Evolutionary conservation across 2,888 invertebrate species (phyloP).

Genomic region (Sarcophaga carnaria): DNA sequence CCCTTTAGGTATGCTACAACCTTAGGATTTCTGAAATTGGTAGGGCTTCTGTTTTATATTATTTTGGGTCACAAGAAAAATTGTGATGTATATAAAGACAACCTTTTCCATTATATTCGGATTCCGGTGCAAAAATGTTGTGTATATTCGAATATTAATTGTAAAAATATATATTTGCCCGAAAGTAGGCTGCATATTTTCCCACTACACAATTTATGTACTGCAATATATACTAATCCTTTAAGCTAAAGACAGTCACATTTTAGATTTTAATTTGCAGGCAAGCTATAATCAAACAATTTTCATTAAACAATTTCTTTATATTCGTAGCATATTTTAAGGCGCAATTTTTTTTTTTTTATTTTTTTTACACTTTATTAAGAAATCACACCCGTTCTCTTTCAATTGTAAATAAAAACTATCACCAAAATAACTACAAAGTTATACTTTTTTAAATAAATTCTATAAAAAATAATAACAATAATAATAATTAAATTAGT

Average conservation of each 20-base stretch:
- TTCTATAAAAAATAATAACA: not conserved
- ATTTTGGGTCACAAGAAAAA: no score
- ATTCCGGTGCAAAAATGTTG: not conserved
- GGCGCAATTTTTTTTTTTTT: not conserved
- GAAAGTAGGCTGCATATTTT: not conserved
- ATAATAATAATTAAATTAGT: slow-evolving; percentile 19
- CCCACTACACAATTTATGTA: not conserved
- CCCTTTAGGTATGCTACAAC: no score
- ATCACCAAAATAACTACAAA: slow-evolving; percentile 34
- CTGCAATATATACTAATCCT: not conserved
- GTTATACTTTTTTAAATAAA: not conserved
- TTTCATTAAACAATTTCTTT: slow-evolving; percentile 34
- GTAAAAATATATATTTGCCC: not conserved
- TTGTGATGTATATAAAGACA: no score
- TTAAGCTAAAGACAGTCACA: no score
- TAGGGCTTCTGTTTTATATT: no score
- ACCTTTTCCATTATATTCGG: not conserved
- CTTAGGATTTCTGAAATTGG: no score
- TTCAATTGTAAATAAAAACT: slow-evolving; percentile 16
- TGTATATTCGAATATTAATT: not conserved
- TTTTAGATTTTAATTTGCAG: no score
- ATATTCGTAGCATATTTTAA: not conserved
- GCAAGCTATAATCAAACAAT: not conserved
- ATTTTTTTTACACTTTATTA: not conserved
- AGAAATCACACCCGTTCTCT: not conserved